Base-by-base conservation (phyloP, 2,797 vertebrate genomes). In the Chelon labrosus region DNA sequence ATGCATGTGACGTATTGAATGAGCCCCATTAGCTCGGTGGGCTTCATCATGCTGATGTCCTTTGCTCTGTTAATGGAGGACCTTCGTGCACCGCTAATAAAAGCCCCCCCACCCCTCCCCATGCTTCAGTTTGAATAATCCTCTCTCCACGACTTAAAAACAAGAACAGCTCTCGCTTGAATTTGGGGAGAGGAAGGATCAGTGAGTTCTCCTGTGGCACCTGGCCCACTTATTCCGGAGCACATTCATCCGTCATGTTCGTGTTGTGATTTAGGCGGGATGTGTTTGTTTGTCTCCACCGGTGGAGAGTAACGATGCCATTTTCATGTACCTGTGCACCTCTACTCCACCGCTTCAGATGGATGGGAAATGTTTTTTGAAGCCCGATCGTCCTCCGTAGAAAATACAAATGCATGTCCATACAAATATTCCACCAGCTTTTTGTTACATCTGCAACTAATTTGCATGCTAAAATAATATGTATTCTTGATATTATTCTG, bases 211-310 rank as follows among this genome's bases (percentile, higher is more conserved):
- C 76, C 56, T 54, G 51, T 50, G 66, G 58, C 44, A 75, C 59
- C 46, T 76, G 80, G 66, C 72, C 85, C 74, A 82, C 39, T 79
- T 84, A 52, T 57, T 70, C 57, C 55, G 7, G 0, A 19, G 17
- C 31, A 66, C 47, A 35, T 69, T 70, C 53, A 75, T 67, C 20
- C 3, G n/a, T 62, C 60, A 61, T 10, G 6, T 53, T 56, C 22
- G 14, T 39, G 39, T 47, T 67, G 57, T 57, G 44, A 60, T 77
- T 66, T 46, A 38, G 37, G 65, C 68, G 14, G 2, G 16, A 31
- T 59, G 14, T 44, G 31, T 35, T 35, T 35, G 31, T 35, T 35
- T 35, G 31, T 35, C 31, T 35, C 31, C 31, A 8, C 3, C 31
- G 7, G 31, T 35, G 31, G 31, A 35, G 31, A 35, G 31, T 35